These are phyloP conservation scores for Riparia riparia DNA, from an alignment of 2,113 vertebrate genomes.

Conservation along the genomic window DNA sequence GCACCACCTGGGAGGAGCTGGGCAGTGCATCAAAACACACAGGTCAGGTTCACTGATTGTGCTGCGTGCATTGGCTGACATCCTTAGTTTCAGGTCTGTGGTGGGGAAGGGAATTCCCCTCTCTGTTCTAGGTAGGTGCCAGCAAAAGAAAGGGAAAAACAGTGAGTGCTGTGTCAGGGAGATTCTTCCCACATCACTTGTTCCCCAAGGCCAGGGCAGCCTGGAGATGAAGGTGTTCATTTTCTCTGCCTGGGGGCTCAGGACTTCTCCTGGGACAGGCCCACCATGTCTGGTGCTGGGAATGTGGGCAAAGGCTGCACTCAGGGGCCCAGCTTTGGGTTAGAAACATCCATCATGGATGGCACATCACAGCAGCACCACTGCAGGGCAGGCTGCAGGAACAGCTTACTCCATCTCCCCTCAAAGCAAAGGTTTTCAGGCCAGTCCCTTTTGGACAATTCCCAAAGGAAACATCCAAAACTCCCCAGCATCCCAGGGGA, in stretches of 20 bases:
- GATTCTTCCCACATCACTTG: background rate
- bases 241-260: background rate
- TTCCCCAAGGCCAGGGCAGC: background rate
- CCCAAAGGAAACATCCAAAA: background rate
- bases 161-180: background rate
- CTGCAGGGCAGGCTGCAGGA: background rate
- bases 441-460: background rate
- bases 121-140: rapidly evolving
- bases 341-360: rapidly evolving
- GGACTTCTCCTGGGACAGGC: background rate
- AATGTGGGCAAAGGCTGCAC: background rate
- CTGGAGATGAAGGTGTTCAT: background rate
- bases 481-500: background rate
- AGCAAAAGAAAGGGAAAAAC: background rate
- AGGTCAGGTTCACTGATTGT: background rate
- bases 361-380: background rate
- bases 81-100: background rate
- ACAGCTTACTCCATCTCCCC: background rate
- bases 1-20: background rate
- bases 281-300: background rate
- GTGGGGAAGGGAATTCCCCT: background rate
- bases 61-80: rapidly evolving
- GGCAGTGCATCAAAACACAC: background rate
- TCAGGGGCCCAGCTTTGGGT: background rate
- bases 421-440: background rate